Evolutionary conservation across 1,140 invertebrate species (phyloP).

Genomic region (Chironomus striatipennis): DNA sequence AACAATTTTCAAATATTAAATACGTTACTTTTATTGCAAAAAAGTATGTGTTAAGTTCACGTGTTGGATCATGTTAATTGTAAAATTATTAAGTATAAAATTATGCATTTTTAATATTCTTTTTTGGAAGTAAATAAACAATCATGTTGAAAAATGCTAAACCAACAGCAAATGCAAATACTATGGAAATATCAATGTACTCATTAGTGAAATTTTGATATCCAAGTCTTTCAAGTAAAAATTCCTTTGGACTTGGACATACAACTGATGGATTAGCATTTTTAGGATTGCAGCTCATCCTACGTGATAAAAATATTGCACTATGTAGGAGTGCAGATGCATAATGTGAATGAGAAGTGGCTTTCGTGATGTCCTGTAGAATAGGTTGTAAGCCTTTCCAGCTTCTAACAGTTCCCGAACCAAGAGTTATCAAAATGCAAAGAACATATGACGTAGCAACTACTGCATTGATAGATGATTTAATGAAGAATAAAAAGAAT

Average conservation of each 20-base stretch:
- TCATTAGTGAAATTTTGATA: conserved; percentile 39
- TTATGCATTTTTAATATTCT: conserved; percentile 35
- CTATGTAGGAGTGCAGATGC: conserved; percentile 61
- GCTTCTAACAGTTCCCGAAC: conserved; percentile 67
- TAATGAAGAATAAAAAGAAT: conserved; percentile 70
- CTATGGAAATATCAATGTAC: conserved; percentile 58
- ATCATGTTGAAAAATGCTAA: conserved; percentile 75
- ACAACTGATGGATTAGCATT: conserved; percentile 31
- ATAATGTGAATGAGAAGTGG: conserved; percentile 61
- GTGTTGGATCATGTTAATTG: conserved; percentile 76
- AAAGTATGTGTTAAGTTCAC: conserved; percentile 50
- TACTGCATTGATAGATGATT: conserved; percentile 63
- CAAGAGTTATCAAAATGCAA: conserved; percentile 61
- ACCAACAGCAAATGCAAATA: conserved; percentile 71
- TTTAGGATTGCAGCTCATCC: conserved; percentile 36
- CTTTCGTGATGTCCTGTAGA: conserved; percentile 69
- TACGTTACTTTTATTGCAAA: neutral
- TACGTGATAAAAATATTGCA: conserved; percentile 49
- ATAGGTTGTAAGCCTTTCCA: conserved; percentile 66
- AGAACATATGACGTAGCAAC: conserved; percentile 67
- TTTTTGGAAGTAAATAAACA: conserved; percentile 71
- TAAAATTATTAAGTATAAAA: conserved; percentile 37
- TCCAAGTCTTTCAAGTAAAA: conserved; percentile 37
- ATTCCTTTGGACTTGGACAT: conserved; percentile 38
- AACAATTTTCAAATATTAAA: neutral